Conservation (phyloP, 2,797 vertebrate genomes). For the Enteromius treurensis region DNA sequence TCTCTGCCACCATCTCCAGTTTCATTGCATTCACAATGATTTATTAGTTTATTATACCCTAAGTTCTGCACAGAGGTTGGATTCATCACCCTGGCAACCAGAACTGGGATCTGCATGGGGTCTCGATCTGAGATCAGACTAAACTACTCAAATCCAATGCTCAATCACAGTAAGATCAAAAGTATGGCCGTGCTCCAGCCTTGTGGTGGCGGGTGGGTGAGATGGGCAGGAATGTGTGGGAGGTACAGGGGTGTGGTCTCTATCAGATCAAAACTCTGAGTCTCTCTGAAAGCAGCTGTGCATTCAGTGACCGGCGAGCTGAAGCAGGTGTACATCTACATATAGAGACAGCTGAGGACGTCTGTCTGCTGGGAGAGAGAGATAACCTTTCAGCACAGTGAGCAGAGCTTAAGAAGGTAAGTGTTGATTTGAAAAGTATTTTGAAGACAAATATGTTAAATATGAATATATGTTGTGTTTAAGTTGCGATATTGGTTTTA, state of each 20-base stretch:
- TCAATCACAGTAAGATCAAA: not conserved
- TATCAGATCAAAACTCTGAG: constrained; percentile 57
- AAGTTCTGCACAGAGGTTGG: not conserved
- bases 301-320: not conserved
- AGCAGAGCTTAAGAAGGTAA: not conserved
- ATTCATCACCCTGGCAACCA: not conserved
- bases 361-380: not conserved
- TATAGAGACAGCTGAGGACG: not conserved
- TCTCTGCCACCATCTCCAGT: not conserved
- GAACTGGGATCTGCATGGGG: not conserved
- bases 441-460: not conserved
- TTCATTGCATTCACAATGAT: not conserved
- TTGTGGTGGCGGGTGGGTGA: not conserved
- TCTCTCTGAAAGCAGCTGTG: constrained; percentile 16
- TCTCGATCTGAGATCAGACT: constrained; percentile 25
- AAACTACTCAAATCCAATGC: constrained; percentile 6
- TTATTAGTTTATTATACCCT: not conserved
- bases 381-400: not conserved
- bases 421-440: not conserved
- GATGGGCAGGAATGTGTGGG: constrained; percentile 34
- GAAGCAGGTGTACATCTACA: constrained; percentile 21
- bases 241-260: constrained; percentile 66
- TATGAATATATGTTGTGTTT: not conserved
- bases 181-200: not conserved
- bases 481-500: too few species aligned